Percentiles rank a stretch among this genome's conserved stretches.
Conservation (phyloP, 2,888 invertebrate genomes). For the Phymatocera aterrima region DNA sequence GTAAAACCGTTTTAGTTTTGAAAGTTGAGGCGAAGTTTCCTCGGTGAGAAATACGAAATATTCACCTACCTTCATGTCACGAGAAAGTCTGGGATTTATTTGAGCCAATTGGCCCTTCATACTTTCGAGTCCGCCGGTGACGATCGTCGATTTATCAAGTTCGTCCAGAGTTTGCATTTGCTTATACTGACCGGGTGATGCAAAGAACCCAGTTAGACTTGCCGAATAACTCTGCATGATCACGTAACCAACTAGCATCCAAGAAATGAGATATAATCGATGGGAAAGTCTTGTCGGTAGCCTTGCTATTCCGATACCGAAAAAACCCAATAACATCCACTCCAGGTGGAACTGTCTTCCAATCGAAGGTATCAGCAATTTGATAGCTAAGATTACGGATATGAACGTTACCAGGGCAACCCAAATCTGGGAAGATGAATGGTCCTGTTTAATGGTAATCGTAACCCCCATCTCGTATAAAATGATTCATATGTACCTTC, state of each 20-base stretch:
- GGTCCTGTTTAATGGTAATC: background rate
- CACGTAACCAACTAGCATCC: background rate
- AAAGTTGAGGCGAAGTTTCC: too few species aligned
- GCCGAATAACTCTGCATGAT: conserved; percentile 15
- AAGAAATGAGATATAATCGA: background rate
- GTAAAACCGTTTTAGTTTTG: too few species aligned
- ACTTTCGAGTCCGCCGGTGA: background rate
- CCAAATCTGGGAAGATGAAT: conserved; percentile 13
- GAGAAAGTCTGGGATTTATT: conserved; percentile 11
- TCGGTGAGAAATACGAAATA: background rate
- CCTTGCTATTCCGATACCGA: conserved; percentile 4
- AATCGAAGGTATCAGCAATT: conserved; percentile 8
- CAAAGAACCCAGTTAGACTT: background rate
- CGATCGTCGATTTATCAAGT: background rate
- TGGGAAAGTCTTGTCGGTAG: background rate
- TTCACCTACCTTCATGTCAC: conserved; percentile 1
- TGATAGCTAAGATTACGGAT: background rate
- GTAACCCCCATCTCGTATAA: background rate
- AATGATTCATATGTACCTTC: conserved; percentile 12
- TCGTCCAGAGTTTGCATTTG: conserved; percentile 17
- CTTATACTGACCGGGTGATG: conserved; percentile 11
- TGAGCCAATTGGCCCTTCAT: conserved; percentile 7
- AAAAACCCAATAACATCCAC: conserved; percentile 20
- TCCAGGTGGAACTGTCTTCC: conserved; percentile 8
- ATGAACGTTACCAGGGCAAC: background rate